phyloP scores from a whole-genome alignment of 2,113 vertebrate species.

The Myiopsitta monachus region DNA sequence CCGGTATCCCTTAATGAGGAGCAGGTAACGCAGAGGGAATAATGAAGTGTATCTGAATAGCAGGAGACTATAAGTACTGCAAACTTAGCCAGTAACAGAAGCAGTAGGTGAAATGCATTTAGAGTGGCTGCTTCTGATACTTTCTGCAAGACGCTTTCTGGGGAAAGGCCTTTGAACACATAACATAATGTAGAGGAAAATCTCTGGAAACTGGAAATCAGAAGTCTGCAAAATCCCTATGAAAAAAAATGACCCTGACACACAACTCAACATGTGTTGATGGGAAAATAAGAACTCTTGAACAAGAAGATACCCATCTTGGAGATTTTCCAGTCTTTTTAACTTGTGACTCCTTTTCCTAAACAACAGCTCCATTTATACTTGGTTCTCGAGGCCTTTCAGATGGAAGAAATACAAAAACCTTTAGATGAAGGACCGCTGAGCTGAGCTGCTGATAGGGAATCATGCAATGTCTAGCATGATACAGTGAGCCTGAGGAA shows the following conservation, averaged over 20 bases:
- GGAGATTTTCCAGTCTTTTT: background rate
- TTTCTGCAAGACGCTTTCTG: background rate
- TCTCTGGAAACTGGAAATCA: background rate
- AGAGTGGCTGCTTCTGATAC: background rate
- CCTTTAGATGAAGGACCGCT: background rate
- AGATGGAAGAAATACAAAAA: background rate
- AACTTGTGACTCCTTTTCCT: background rate
- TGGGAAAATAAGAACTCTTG: background rate
- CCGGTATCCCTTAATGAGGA: background rate
- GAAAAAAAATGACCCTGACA: background rate
- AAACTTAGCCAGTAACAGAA: background rate
- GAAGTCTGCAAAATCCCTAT: background rate
- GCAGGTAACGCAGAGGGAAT: background rate
- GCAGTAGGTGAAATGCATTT: background rate
- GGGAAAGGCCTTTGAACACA: background rate
- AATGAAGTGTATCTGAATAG: background rate
- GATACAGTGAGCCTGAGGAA: background rate
- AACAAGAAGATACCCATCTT: background rate
- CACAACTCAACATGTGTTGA: background rate
- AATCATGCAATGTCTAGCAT: background rate
- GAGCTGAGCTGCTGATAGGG: background rate
- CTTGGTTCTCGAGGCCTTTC: background rate
- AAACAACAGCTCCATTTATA: background rate
- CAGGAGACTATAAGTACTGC: background rate
- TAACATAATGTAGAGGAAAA: background rate